A percentile compares a stretch with the other conserved stretches of the same genome.
Evolutionary conservation across 1,140 invertebrate genomes (phyloP).

Genomic region (Pollicipes pollicipes): DNA sequence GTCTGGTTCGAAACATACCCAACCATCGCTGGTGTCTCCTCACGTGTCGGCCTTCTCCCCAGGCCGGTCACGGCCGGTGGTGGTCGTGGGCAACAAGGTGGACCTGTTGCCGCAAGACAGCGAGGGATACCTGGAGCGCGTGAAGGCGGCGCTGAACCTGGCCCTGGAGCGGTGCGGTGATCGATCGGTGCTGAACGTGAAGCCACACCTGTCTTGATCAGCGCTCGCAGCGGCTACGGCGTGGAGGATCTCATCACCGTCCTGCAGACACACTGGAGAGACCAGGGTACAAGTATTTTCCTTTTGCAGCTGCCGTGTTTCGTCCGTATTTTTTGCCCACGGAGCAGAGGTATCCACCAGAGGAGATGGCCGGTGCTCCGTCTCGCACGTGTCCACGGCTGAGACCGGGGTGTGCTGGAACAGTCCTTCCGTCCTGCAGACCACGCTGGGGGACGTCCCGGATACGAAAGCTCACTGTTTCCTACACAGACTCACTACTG

Average conservation of each 20-base stretch:
- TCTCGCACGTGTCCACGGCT: constrained; percentile 2
- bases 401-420: too few species aligned
- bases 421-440: too few species aligned
- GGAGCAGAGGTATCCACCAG: constrained; percentile 45
- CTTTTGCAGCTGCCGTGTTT: too few species aligned
- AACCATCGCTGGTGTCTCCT: not conserved
- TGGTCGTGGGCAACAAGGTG: constrained; percentile 80
- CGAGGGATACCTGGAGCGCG: constrained; percentile 45
- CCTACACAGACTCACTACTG: too few species aligned
- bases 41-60: not conserved
- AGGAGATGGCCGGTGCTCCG: constrained; percentile 22
- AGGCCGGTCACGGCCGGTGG: constrained; percentile 14
- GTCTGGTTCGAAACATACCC: not conserved
- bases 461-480: too few species aligned
- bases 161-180: constrained; percentile 35
- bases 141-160: constrained; percentile 41
- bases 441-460: too few species aligned
- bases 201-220: constrained; percentile 56
- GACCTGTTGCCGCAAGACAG: constrained; percentile 75
- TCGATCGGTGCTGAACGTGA: constrained; percentile 51
- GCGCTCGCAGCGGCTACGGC: constrained; percentile 88
- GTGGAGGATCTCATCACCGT: constrained; percentile 50
- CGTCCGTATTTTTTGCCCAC: constrained; percentile 64
- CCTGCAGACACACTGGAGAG: too few species aligned
- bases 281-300: too few species aligned